Conservation (phyloP, 2,797 vertebrate species). For the Vireo griseus region DNA sequence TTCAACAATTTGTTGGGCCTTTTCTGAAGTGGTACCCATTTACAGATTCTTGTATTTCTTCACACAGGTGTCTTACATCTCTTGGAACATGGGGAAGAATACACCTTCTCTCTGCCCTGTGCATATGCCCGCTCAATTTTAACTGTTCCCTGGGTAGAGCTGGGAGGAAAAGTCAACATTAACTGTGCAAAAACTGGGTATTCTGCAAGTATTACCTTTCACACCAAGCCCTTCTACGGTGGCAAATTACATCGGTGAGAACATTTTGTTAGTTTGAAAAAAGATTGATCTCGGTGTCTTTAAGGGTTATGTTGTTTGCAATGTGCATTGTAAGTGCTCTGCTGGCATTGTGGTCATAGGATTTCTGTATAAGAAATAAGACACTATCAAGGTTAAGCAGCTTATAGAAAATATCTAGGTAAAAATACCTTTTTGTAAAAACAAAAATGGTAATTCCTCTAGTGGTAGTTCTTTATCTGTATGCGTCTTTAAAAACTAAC, state of each 20-base stretch:
- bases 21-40: background rate
- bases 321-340: background rate
- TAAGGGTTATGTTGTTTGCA: background rate
- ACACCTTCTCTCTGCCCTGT: conserved; percentile 93
- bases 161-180: conserved; percentile 95
- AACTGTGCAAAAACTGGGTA: conserved; percentile 91
- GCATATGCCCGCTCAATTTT: conserved; percentile 97
- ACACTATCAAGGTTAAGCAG: background rate
- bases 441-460: background rate
- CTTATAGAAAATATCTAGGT: background rate
- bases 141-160: conserved; percentile 97
- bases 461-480: background rate
- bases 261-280: background rate
- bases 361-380: background rate
- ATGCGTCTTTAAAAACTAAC: background rate
- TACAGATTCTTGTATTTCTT: background rate
- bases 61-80: conserved; percentile 85
- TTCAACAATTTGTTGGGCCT: background rate
- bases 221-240: conserved; percentile 97
- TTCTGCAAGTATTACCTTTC: conserved; percentile 95
- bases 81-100: conserved; percentile 93
- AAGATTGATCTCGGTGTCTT: background rate
- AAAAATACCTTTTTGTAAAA: background rate
- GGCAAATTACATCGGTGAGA: conserved; percentile 94
- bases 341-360: background rate